A percentile compares a stretch with the other conserved stretches of the same genome.
phyloP scores from a whole-genome alignment of 2,113 vertebrate genomes.

The Mormyrus lacerda region DNA sequence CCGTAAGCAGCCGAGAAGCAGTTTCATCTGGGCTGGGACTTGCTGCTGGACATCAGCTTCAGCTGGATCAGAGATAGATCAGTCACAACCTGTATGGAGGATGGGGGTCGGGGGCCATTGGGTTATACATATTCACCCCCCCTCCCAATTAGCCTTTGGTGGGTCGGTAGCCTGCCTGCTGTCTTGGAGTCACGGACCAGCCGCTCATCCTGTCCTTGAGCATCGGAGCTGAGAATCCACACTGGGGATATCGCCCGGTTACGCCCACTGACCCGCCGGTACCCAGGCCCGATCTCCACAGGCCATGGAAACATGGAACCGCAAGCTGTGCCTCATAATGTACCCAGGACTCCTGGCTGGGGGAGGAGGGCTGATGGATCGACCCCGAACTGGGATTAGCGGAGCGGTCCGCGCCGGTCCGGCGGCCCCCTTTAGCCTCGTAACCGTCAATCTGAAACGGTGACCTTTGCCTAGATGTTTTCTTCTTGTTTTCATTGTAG shows the following conservation, averaged over 20 bases:
- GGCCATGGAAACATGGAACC: neutral
- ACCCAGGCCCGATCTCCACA: neutral
- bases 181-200: neutral
- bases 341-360: neutral
- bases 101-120: neutral
- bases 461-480: neutral
- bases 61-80: neutral
- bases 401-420: neutral
- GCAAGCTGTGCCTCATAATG: slow-evolving; percentile 16
- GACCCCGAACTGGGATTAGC: neutral
- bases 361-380: neutral
- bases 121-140: neutral
- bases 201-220: neutral
- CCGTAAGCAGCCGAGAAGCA: neutral
- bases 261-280: neutral
- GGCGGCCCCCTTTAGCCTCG: neutral
- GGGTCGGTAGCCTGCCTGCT: neutral
- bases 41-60: neutral
- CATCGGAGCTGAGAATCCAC: neutral
- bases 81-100: neutral
- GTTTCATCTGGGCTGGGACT: neutral
- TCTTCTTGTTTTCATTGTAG: neutral
- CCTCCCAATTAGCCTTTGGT: neutral
- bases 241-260: neutral
- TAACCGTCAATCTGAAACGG: neutral